These are phyloP conservation scores for Myotis findleyi DNA, from an alignment of 2,797 vertebrate species.

Conservation along the genomic window DNA sequence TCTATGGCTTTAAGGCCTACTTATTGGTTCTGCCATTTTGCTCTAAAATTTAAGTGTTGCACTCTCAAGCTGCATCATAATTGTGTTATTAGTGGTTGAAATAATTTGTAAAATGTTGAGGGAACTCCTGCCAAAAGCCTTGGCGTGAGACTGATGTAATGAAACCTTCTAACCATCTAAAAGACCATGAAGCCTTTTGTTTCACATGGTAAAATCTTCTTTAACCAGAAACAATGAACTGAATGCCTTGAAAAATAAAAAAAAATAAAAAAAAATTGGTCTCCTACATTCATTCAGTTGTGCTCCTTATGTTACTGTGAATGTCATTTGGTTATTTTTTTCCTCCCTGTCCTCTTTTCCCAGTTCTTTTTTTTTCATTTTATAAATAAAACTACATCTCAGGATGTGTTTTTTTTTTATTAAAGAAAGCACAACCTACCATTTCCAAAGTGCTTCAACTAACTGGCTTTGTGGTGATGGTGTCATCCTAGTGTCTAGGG, in stretches of 20 bases:
- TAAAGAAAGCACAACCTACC: neutral
- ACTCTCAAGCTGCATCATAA: neutral
- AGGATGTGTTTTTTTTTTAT: neutral
- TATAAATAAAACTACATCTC: neutral
- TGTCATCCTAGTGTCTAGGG: neutral
- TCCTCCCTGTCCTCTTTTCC: neutral
- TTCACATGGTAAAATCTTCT: neutral
- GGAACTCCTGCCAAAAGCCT: neutral
- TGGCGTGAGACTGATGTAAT: neutral
- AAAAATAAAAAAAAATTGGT: neutral
- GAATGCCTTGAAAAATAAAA: neutral
- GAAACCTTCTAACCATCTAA: neutral
- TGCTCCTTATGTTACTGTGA: neutral
- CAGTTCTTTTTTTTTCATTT: neutral
- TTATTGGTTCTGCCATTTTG: conserved; percentile 70
- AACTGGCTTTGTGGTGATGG: neutral
- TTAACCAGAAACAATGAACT: neutral
- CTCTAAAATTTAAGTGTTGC: conserved; percentile 48
- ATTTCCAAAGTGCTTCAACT: neutral
- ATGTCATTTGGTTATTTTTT: neutral
- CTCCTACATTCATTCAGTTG: neutral
- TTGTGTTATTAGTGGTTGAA: neutral
- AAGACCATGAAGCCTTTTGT: neutral
- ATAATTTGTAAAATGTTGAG: conserved; percentile 57
- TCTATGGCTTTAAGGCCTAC: conserved; percentile 61